A percentile compares a stretch with the other conserved stretches of the same genome.
phyloP scores from a whole-genome alignment of 2,888 invertebrate genomes.

The Aricia artaxerxes region DNA sequence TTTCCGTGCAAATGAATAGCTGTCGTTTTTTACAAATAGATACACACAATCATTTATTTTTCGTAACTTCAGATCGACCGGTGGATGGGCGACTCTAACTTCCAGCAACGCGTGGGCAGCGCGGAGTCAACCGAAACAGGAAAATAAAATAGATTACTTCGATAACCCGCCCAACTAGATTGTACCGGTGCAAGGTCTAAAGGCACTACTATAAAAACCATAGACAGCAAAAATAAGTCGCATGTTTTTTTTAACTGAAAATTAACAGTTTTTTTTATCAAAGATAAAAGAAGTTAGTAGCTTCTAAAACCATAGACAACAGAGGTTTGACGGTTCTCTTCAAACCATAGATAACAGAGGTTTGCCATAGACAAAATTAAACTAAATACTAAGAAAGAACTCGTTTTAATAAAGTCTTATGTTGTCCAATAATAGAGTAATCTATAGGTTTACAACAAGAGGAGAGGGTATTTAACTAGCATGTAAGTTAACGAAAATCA shows the following conservation, averaged over 20 bases:
- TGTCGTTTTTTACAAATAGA: too few species aligned
- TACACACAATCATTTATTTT: neutral
- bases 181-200: neutral
- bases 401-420: neutral
- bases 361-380: neutral
- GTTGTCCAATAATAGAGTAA: neutral
- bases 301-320: neutral
- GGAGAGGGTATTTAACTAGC: conserved; percentile 3
- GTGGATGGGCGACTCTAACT: conserved; percentile 74
- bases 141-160: conserved; percentile 68
- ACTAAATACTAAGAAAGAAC: neutral
- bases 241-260: neutral
- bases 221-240: neutral
- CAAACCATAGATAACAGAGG: neutral
- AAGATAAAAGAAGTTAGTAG: neutral
- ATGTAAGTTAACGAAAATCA: conserved; percentile 25
- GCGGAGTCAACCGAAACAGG: conserved; percentile 50
- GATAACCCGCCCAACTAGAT: conserved; percentile 64
- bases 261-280: neutral
- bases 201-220: neutral
- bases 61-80: conserved; percentile 46
- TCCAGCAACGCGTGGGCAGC: conserved; percentile 72
- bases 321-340: neutral
- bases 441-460: neutral
- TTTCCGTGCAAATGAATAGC: too few species aligned